Conservation (phyloP, 2,888 invertebrate genomes). For the Chrysina gloriosa region DNA sequence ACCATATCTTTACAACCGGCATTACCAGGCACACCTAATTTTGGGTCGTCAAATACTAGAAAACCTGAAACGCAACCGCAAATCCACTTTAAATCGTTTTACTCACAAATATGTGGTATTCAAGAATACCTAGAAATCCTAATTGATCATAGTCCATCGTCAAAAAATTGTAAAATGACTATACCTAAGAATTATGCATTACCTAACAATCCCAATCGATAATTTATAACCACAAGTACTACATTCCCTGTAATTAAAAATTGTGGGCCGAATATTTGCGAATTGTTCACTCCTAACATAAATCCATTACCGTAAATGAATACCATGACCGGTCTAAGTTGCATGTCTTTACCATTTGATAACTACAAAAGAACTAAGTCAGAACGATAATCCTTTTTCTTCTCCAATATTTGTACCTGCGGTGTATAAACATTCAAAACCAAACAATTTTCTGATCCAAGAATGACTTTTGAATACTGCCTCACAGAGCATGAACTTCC, state of each 20-base stretch:
- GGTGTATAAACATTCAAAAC: conserved; percentile 53
- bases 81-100: not conserved
- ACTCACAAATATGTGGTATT: not conserved
- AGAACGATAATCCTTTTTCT: not conserved
- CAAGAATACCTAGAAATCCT: no score
- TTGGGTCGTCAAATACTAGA: not conserved
- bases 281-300: conserved; percentile 57
- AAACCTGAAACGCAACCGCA: conserved; percentile 47
- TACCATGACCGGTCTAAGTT: conserved; percentile 61
- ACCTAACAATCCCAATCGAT: conserved; percentile 50
- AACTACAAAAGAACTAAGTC: not conserved
- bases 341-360: not conserved
- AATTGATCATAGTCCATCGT: no score
- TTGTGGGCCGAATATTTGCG: conserved; percentile 58
- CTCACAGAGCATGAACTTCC: conserved; percentile 49
- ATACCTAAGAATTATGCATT: not conserved
- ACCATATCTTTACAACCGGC: conserved; percentile 2
- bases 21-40: conserved; percentile 4
- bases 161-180: conserved; percentile 40
- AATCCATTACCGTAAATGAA: conserved; percentile 65
- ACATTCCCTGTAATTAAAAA: conserved; percentile 61
- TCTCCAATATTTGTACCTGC: conserved; percentile 44
- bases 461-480: not conserved
- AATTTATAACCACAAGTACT: conserved; percentile 61
- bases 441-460: conserved; percentile 48